These are phyloP conservation scores for Gallinago media DNA, from an alignment of 2,113 vertebrate species.

Conservation along the genomic window DNA sequence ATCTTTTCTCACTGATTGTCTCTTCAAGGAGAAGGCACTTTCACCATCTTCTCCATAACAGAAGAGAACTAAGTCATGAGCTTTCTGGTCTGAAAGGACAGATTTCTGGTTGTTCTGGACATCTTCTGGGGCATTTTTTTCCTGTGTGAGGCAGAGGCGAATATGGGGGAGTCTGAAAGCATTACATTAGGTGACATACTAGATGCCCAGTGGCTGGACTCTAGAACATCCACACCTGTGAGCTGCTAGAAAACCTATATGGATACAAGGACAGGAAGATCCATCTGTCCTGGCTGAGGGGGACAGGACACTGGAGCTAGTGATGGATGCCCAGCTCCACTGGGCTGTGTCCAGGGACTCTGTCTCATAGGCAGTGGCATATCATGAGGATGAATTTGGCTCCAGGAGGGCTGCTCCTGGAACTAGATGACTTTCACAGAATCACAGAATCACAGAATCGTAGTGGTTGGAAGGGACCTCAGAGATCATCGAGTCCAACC, in stretches of 20 bases:
- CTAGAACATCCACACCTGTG: neutral
- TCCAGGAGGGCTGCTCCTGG: neutral
- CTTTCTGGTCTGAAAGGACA: neutral
- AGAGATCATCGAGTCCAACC: too few relatives aligned
- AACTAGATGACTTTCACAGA: neutral
- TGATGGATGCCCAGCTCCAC: neutral
- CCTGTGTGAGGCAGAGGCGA: neutral
- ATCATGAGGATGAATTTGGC: accelerated
- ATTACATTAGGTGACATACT: neutral
- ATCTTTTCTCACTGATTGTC: neutral
- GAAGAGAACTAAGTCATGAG: neutral
- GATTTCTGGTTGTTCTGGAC: neutral
- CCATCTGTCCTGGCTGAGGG: neutral
- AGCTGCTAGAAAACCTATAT: neutral
- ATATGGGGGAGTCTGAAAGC: neutral
- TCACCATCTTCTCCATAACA: neutral
- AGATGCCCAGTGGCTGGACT: neutral
- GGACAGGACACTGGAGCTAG: neutral
- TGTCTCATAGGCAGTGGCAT: accelerated
- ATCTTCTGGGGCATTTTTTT: neutral
- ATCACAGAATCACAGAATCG: too few relatives aligned
- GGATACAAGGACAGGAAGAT: neutral
- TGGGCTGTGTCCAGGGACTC: neutral
- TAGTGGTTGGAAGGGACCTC: too few relatives aligned
- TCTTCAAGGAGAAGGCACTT: neutral